Percentiles rank a stretch among this genome's conserved stretches.
These are phyloP conservation scores for western clawed frog (Xenopus tropicalis) DNA, from an alignment of 2,113 vertebrate genomes.

Conservation along the genomic window UCB_Xtro_10.0 CM004443.2:142932001-142932500, in stretches of 20 bases:
- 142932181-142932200: too few species aligned
- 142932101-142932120: too few species aligned
- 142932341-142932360: neutral
- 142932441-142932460: conserved; percentile 44
- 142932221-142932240: neutral
- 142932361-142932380: conserved; percentile 36
- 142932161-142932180: too few species aligned
- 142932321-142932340: neutral
- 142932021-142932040: neutral
- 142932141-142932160: too few species aligned
- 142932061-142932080: too few species aligned
- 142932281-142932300: conserved; percentile 4
- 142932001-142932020: neutral
- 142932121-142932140: too few species aligned
- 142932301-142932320: neutral
- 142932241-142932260: neutral
- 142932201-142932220: conserved; percentile 20
- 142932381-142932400: conserved; percentile 23
- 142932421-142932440: conserved; percentile 15
- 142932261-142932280: neutral
- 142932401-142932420: conserved; percentile 28
- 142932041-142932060: too few species aligned
- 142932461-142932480: conserved; percentile 36
- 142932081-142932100: too few species aligned
- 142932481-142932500: conserved; percentile 44